Evolutionary conservation across 2,113 vertebrate genomes (phyloP).

Genomic region (Perccottus glenii): DNA sequence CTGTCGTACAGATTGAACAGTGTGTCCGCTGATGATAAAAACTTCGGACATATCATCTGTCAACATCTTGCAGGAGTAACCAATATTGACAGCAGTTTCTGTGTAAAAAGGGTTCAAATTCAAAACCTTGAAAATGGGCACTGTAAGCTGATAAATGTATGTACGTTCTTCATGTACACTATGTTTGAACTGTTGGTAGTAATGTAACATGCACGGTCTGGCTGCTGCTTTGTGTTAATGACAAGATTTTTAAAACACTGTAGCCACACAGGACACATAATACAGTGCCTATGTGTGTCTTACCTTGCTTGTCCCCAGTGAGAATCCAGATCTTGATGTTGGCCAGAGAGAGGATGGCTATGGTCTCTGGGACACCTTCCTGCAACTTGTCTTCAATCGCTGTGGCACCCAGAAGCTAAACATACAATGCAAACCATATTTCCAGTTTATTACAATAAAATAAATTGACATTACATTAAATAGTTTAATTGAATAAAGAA

Average conservation of each 20-base stretch:
- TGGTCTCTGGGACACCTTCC: constrained; percentile 92
- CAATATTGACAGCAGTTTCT: constrained; percentile 95
- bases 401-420: constrained; percentile 88
- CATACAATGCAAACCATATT: neutral
- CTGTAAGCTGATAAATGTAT: neutral
- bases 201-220: no score
- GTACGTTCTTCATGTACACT: neutral
- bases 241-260: no score
- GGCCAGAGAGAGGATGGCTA: constrained; percentile 88
- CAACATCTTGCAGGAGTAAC: constrained; percentile 97
- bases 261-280: neutral
- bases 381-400: constrained; percentile 96
- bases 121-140: neutral
- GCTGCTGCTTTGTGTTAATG: no score
- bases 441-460: neutral
- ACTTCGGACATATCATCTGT: constrained; percentile 91
- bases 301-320: constrained; percentile 96
- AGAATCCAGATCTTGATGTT: constrained; percentile 98
- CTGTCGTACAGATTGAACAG: constrained; percentile 89
- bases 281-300: constrained; percentile 17
- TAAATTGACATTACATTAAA: no score
- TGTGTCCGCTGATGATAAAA: constrained; percentile 89
- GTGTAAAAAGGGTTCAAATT: neutral
- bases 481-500: no score
- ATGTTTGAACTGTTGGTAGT: neutral